Base-by-base conservation (phyloP, 1,140 invertebrate genomes). In the Aphis craccivora region DNA sequence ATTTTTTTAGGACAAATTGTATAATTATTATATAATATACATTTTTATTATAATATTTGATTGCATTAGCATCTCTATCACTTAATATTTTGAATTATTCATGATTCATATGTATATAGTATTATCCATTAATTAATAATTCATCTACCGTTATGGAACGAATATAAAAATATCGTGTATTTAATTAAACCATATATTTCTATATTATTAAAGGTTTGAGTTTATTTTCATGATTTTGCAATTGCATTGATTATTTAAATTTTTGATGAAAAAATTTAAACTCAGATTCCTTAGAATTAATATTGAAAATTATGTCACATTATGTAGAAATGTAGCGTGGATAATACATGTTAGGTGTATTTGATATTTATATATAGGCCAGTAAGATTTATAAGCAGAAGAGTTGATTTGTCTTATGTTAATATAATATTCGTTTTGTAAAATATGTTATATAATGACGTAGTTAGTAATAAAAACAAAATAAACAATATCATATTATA, bases 61-160 rank as follows among this genome's bases (percentile, higher is more conserved):
- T 76, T n/a, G 2, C 30, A 22, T 76, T 30, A n/a, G 4, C 11
- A 60, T 18, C 14, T 76, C 14, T 18, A n/a, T 11, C 30, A 76
- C 14, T 76, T 76, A n/a, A 76, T 76, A 76, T 76, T 76, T 76
- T 76, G n/a, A 76, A 76, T 76, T 76, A 76, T 76, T 76, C 60
- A 76, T 76, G 14, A 14, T n/a, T 60, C 55, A 60, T n/a, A 76
- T 14, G 37, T 40, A 5, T 76, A n/a, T 30, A 67, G 30, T n/a
- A 67, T 9, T 30, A 60, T 2, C 11, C 14, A n/a, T 30, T n/a
- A n/a, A 76, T 35, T 5, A 76, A 76, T 76, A n/a, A 76, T 30
- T 67, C 0, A n/a, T 76, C 60, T 30, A n/a, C 14, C 30, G 14
- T 51, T 0, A 1, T 20, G n/a, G 5, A 76, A 20, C 11, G 7